Percentiles rank a stretch among this genome's conserved stretches.
Conservation (phyloP, 2,888 invertebrate species). For the Nomada hirtipes region DNA sequence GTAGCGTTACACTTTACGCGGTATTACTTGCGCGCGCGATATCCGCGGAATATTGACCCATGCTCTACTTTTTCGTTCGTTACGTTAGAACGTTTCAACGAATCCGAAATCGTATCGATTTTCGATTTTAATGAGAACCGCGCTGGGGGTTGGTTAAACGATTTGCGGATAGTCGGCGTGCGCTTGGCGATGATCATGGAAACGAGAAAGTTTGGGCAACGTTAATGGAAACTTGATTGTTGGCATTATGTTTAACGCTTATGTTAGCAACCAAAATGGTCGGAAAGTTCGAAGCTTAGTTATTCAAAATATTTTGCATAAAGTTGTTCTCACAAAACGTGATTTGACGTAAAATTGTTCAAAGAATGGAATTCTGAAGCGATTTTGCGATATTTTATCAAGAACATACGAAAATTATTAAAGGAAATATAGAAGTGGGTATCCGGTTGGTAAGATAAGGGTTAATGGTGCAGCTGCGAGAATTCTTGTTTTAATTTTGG, state of each 20-base stretch:
- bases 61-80: constrained; percentile 6
- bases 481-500: not conserved
- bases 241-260: no score
- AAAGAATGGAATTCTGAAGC: no score
- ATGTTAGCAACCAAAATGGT: no score
- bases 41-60: constrained; percentile 32
- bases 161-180: not conserved
- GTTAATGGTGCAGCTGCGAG: no score
- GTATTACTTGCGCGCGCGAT: constrained; percentile 31
- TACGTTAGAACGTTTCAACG: not conserved
- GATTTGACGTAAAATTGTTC: no score
- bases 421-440: no score
- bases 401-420: no score
- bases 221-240: not conserved
- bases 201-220: not conserved
- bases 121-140: constrained; percentile 1
- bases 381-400: no score
- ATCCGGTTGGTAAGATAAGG: no score
- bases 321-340: no score
- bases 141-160: not conserved
- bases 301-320: no score
- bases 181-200: not conserved
- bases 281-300: no score
- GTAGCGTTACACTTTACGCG: constrained; percentile 7
- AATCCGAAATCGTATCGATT: not conserved